These are phyloP conservation scores for Anarrhichthys ocellatus DNA, from an alignment of 2,113 vertebrate genomes.

Conservation along the genomic window DNA sequence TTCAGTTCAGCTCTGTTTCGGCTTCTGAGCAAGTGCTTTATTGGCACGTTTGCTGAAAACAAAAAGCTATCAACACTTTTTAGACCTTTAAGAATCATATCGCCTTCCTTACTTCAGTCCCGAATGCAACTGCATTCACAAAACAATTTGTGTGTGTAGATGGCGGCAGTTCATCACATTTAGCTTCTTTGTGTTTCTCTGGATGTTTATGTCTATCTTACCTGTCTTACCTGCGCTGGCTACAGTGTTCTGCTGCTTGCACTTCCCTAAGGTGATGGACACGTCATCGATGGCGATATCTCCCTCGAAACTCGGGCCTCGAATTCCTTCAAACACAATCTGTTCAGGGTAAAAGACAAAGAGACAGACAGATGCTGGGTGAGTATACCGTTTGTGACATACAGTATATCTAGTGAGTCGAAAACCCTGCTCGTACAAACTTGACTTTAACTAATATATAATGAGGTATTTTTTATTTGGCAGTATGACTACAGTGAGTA, in stretches of 20 bases:
- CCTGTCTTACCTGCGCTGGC: constrained; percentile 84
- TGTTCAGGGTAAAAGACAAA: constrained; percentile 67
- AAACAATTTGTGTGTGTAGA: not conserved
- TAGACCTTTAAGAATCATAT: not conserved
- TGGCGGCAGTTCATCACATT: not conserved
- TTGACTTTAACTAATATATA: not conserved
- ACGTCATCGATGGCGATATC: constrained; percentile 97
- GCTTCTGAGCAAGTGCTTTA: constrained; percentile 4
- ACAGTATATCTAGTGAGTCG: not conserved
- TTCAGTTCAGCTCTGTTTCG: constrained; percentile 4
- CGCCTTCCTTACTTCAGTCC: not conserved
- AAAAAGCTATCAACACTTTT: not conserved
- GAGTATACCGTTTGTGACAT: not conserved
- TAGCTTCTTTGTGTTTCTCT: not conserved
- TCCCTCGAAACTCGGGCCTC: constrained; percentile 90
- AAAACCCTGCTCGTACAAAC: not conserved
- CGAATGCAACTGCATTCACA: not conserved
- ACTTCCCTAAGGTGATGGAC: constrained; percentile 93
- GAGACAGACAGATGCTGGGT: constrained; percentile 3
- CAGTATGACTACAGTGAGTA: not conserved
- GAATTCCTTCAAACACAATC: constrained; percentile 97
- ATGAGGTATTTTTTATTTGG: not conserved
- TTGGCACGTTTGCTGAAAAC: not conserved
- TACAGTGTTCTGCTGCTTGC: constrained; percentile 83
- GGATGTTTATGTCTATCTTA: constrained; percentile 59